Percentiles rank a stretch among this genome's conserved stretches.
phyloP scores from a whole-genome alignment of 2,113 vertebrate genomes.

The Gobius niger region DNA sequence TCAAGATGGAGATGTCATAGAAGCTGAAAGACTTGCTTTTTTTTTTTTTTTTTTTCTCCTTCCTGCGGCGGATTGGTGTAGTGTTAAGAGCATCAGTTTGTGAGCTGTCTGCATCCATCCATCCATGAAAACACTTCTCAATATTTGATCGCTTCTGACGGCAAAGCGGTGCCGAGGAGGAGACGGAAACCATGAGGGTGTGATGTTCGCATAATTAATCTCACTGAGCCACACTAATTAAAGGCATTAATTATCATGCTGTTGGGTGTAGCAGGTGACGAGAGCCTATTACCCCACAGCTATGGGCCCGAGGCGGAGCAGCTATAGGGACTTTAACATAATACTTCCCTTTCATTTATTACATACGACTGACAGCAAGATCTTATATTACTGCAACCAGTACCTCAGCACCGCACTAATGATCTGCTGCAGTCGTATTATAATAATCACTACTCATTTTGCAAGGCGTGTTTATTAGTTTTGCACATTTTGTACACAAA shows the following conservation, averaged over 20 bases:
- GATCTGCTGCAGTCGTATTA: too few relatives aligned
- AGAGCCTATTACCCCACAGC: neutral
- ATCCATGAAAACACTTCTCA: slow-evolving; percentile 51
- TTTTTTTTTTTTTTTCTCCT: neutral
- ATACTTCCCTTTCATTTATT: neutral
- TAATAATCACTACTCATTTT: too few relatives aligned
- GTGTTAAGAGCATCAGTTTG: slow-evolving; percentile 15
- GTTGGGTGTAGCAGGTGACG: neutral
- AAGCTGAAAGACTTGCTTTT: neutral
- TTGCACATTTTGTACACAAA: too few relatives aligned
- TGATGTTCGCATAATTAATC: slow-evolving; percentile 9
- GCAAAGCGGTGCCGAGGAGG: slow-evolving; percentile 18
- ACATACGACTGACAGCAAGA: too few relatives aligned
- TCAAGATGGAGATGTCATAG: slow-evolving; percentile 11
- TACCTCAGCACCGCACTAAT: too few relatives aligned
- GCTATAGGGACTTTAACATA: neutral
- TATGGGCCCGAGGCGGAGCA: neutral
- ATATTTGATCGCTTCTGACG: slow-evolving; percentile 60
- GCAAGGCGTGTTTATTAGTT: too few relatives aligned
- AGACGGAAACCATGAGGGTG: neutral
- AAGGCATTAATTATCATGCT: neutral
- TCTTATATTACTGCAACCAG: too few relatives aligned
- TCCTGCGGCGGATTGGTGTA: slow-evolving; percentile 9
- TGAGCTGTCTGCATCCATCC: slow-evolving; percentile 23
- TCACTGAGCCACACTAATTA: neutral